A percentile compares a stretch with the other conserved stretches of the same genome.
Evolutionary conservation across 2,888 invertebrate genomes (phyloP).

Genomic region (Auanema freiburgensis): DNA sequence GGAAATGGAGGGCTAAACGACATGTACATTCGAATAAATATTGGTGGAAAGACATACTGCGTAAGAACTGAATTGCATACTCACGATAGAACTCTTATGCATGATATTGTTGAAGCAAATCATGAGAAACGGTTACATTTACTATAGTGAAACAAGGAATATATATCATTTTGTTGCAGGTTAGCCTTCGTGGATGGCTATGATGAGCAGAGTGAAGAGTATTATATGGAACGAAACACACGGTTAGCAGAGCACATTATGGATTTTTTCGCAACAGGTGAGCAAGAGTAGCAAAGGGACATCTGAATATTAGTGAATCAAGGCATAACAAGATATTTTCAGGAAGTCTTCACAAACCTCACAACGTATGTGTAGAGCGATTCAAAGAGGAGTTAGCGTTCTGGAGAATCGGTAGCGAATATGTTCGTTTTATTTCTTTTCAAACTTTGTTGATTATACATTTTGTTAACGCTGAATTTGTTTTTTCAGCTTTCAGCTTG

Average conservation of each 20-base stretch:
- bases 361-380: conserved; percentile 54
- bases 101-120: conserved; percentile 35
- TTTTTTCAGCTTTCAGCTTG: conserved; percentile 54
- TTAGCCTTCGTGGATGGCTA: conserved; percentile 52
- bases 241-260: conserved; percentile 56
- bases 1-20: conserved; percentile 14
- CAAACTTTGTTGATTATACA: background rate
- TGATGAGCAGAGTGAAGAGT: conserved; percentile 49
- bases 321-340: no score
- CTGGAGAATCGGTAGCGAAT: conserved; percentile 53
- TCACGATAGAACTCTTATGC: conserved; percentile 43
- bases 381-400: conserved; percentile 61
- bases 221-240: conserved; percentile 60
- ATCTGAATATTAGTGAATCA: no score
- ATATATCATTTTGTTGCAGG: conserved; percentile 15
- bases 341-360: conserved; percentile 46
- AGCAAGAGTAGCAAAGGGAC: no score
- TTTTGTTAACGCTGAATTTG: no score
- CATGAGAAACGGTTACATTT: conserved; percentile 48
- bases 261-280: conserved; percentile 61
- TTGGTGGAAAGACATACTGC: conserved; percentile 59
- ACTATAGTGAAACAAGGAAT: background rate
- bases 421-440: conserved; percentile 33
- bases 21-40: conserved; percentile 44
- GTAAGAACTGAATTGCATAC: conserved; percentile 48